Evolutionary conservation across 2,888 invertebrate species (phyloP).

Genomic region (Lampropteryx suffumata): DNA sequence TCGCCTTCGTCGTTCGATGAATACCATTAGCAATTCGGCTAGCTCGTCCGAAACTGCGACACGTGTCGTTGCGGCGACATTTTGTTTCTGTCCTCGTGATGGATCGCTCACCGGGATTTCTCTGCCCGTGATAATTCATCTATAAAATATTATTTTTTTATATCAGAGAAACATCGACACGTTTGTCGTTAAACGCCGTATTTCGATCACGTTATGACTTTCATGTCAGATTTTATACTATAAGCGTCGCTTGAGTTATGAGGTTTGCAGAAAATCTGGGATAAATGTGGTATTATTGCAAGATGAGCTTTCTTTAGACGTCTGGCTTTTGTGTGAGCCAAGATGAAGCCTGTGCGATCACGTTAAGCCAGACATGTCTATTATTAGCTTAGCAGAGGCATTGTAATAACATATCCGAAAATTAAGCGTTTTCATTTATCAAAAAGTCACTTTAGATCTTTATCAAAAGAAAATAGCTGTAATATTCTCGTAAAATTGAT

Average conservation of each 20-base stretch:
- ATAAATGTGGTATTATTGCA: constrained; percentile 12
- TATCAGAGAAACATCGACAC: constrained; percentile 24
- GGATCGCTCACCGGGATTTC: constrained; percentile 46
- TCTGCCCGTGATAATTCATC: constrained; percentile 28
- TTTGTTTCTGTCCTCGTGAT: constrained; percentile 58
- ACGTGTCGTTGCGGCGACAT: constrained; percentile 52
- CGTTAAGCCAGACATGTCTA: constrained; percentile 18
- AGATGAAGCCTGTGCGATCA: constrained; percentile 15
- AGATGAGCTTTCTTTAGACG: constrained; percentile 16
- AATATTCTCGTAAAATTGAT: not conserved
- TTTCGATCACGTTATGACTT: constrained; percentile 32
- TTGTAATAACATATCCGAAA: constrained; percentile 7
- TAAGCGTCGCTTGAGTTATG: constrained; percentile 14
- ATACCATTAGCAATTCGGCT: constrained; percentile 26
- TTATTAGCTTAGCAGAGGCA: constrained; percentile 15
- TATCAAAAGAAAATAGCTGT: not conserved
- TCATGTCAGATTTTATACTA: constrained; percentile 23
- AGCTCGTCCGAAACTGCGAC: constrained; percentile 49
- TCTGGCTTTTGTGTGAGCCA: constrained; percentile 18
- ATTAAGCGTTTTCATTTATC: constrained; percentile 2
- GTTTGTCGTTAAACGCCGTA: constrained; percentile 28
- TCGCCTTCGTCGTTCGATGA: not conserved
- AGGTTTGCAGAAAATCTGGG: constrained; percentile 14
- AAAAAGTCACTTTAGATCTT: constrained; percentile 4
- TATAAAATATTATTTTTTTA: constrained; percentile 27